Conservation (phyloP, 92 coral and sea anemone genomes). For the Micromussa lordhowensis region DNA sequence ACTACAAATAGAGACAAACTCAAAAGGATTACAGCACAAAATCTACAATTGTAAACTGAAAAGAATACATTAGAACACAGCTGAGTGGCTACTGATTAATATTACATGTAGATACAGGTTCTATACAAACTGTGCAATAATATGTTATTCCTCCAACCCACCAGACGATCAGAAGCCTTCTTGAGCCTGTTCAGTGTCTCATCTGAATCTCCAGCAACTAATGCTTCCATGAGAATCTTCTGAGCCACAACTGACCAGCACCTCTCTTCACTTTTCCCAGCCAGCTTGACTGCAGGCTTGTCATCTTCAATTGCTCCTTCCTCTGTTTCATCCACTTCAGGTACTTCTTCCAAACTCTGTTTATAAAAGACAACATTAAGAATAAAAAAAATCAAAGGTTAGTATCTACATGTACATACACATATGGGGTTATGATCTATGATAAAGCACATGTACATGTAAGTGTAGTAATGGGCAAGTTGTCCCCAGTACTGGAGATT, state of each 20-base stretch:
- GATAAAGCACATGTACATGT: no score
- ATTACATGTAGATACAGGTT: no score
- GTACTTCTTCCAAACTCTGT: constrained; percentile 15
- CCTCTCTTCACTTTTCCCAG: constrained; percentile 50
- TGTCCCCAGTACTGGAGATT: no score
- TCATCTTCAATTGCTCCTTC: constrained; percentile 34
- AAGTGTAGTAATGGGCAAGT: no score
- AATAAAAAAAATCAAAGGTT: neutral
- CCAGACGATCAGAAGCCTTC: constrained; percentile 82
- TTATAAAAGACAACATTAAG: neutral
- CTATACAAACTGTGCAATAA: neutral
- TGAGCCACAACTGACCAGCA: constrained; percentile 83
- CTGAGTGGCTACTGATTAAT: no score
- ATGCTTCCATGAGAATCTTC: constrained; percentile 75
- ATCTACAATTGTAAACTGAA: no score
- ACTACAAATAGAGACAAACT: no score
- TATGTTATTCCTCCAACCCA: constrained; percentile 28
- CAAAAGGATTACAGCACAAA: no score
- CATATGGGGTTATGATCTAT: no score
- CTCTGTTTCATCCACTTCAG: constrained; percentile 1
- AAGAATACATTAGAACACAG: no score
- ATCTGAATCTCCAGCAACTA: constrained; percentile 65
- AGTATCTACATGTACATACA: no score
- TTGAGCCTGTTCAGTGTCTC: constrained; percentile 83
- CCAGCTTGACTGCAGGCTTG: neutral